Evolutionary conservation across 2,888 invertebrate genomes (phyloP), one percentile per base, ranked within the genome.

Genomic region (Drosophila mayaguana): DNA sequence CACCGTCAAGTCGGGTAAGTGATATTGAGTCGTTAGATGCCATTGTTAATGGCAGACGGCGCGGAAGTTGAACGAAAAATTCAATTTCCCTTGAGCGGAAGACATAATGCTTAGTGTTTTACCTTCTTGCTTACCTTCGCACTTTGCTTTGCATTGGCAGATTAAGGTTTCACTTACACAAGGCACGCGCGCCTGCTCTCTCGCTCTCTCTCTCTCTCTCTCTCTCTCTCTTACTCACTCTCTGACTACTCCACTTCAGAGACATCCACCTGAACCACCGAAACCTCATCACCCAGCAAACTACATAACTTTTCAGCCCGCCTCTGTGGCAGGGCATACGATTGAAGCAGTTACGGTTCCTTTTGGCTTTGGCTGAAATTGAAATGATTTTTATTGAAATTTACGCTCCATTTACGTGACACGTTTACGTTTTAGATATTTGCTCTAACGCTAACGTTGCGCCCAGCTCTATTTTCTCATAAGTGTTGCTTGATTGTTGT

Each of bases 1-100:
- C 95, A 93, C 64, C 90, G 94, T 42, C 89, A 91, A 76, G 81
- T 92, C 50, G 92, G 93, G 94, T 94, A 85, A 93, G 93, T 86
- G 28, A 54, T 75, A 72, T 60, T 60, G 53, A 72, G 54, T 69
- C 56, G 66, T 64, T 69, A 46, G 63, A 53, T 69, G 51, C 18
- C 43, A 59, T 70, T 71, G 59, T 63, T 71, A 72, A 80, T 64
- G 59, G 56, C 61, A 63, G 60, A 63, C 55, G 56, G 54, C 63
- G 53, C 66, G 78, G 75, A 80, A 69, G 56, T 53, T 64, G 63
- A 53, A 61, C 56, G 72, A 72, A 84, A 84, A 89, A 90, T 82
- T 82, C 90, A 90, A 90, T 89, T 89, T 90, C 86, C 89, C 63
- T 48, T 73, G 54, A 72, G 75, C 88, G 88, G 86, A 90, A 85